Conservation (phyloP, 2,888 invertebrate species). For the Augochlorella aurata region DNA sequence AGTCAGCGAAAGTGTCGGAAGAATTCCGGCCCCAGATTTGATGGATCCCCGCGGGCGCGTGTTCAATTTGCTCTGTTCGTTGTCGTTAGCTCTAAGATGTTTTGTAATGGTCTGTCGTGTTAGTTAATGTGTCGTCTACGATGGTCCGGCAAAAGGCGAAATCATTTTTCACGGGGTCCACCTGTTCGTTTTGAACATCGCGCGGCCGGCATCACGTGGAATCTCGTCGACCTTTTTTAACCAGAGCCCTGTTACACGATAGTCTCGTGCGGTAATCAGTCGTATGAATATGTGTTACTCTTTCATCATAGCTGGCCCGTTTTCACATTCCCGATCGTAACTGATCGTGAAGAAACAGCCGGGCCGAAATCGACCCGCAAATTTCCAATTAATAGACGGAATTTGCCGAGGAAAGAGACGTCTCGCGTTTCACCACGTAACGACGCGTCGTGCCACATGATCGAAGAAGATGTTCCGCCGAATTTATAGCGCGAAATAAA, state of each 20-base stretch:
- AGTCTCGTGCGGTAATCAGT: background rate
- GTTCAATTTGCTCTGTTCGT: background rate
- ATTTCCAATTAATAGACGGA: background rate
- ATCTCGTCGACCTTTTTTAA: background rate
- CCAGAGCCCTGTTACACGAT: background rate
- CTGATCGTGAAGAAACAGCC: constrained; percentile 2
- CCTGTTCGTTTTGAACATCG: background rate
- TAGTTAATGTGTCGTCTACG: background rate
- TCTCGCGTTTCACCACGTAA: background rate
- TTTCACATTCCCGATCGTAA: constrained; percentile 4
- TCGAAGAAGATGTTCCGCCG: background rate
- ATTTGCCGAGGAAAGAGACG: background rate
- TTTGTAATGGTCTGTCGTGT: background rate
- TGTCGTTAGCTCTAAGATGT: background rate
- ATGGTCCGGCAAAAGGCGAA: background rate
- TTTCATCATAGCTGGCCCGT: background rate
- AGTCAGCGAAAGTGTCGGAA: background rate
- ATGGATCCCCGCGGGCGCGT: background rate
- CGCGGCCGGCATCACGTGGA: background rate
- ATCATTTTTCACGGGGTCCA: background rate
- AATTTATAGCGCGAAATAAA: background rate
- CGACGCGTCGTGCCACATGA: background rate
- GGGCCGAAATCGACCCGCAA: background rate
- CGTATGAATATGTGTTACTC: constrained; percentile 1
- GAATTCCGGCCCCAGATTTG: background rate